phyloP scores from a whole-genome alignment of 2,113 vertebrate species.

The Salvator merianae region DNA sequence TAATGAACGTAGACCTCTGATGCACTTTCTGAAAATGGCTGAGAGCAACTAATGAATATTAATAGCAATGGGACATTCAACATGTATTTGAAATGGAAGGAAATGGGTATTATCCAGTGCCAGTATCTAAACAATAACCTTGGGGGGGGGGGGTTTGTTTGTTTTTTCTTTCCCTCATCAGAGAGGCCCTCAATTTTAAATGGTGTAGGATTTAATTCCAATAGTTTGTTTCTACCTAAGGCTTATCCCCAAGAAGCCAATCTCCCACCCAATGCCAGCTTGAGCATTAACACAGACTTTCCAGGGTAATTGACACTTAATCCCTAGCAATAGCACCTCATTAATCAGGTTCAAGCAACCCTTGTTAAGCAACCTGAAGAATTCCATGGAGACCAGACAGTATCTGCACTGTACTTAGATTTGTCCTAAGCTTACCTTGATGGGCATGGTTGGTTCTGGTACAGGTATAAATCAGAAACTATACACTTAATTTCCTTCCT shows the following conservation, averaged over 20 bases:
- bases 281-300: conserved; percentile 5
- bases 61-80: conserved; percentile 45
- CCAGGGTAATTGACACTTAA: conserved; percentile 4
- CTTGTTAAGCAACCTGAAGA: background rate
- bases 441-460: background rate
- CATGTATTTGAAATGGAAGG: conserved; percentile 32
- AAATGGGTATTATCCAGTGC: background rate
- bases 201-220: background rate
- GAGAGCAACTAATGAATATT: conserved; percentile 61
- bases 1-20: conserved; percentile 67
- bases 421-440: background rate
- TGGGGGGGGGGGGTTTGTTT: too few relatives aligned
- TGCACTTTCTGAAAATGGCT: conserved; percentile 60
- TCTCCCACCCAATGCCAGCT: background rate
- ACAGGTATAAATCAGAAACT: background rate
- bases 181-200: background rate
- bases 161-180: background rate
- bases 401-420: background rate
- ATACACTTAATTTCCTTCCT: background rate
- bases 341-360: background rate
- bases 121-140: background rate
- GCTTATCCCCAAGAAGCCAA: background rate
- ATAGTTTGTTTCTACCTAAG: background rate
- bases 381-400: background rate
- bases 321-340: background rate